Conservation (phyloP, 2,113 vertebrate genomes). For the Syngnathus typhle region DNA sequence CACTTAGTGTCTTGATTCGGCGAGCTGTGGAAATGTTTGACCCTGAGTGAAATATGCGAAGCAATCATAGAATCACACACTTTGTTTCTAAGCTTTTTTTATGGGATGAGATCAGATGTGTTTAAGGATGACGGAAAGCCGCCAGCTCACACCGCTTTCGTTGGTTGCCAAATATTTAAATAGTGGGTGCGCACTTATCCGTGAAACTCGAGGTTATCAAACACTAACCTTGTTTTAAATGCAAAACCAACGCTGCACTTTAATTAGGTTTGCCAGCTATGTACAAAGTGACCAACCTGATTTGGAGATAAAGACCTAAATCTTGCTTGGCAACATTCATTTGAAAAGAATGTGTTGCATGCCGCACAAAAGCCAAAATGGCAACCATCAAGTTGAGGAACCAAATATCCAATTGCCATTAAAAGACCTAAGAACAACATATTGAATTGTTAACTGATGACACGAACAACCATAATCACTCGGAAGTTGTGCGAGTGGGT, state of each 20-base stretch:
- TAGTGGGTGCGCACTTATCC: constrained; percentile 10
- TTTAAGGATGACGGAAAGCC: constrained; percentile 6
- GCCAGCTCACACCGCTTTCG: neutral
- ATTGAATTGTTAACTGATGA: neutral
- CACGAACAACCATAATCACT: neutral
- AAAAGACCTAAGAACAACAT: neutral
- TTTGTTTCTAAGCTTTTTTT: neutral
- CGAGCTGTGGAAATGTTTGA: constrained; percentile 27
- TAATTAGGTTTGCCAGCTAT: constrained; percentile 1
- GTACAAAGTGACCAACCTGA: neutral
- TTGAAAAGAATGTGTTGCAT: neutral
- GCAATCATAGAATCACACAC: constrained; percentile 13
- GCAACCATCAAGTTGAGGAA: neutral
- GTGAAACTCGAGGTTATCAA: constrained; percentile 15
- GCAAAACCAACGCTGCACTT: neutral
- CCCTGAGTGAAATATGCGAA: constrained; percentile 34
- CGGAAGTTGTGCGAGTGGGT: neutral
- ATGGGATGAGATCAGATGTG: constrained; percentile 5
- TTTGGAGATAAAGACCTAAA: constrained; percentile 11
- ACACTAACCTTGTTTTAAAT: constrained; percentile 8
- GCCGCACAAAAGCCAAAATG: neutral
- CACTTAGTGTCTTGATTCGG: constrained; percentile 14
- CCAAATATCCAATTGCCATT: neutral
- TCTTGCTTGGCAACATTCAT: neutral
- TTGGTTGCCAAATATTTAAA: constrained; percentile 23